Evolutionary conservation across 2,888 invertebrate species (phyloP), one percentile per base, ranked within the genome.

Genomic region (Drosophila eohydei): DNA sequence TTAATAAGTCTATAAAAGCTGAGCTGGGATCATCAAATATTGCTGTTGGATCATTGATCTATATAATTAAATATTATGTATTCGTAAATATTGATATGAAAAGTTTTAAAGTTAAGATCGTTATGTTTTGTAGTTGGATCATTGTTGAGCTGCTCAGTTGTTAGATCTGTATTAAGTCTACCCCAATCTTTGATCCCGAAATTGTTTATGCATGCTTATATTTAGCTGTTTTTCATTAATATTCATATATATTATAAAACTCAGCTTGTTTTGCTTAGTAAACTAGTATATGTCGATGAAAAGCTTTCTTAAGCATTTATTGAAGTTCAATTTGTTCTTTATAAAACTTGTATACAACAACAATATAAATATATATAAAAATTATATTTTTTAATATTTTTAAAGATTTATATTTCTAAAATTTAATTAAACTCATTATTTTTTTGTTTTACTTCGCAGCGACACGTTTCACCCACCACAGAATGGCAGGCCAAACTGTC

Each of bases 401-500:
- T 21, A 21, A 1, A 21, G 21, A 21, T 21, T 16, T 5, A 2
- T 32, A 16, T 50, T n/a, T 16, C 6, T 0, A 11, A 32, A n/a
- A 4, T 4, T 21, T 34, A 12, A 12, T 46, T 30, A 46, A 46
- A 6, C 28, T 40, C 6, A 2, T n/a, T 26, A 44, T 32, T 26
- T 57, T 32, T 4, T 60, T n/a, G 21, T 56, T n/a, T 50, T 52
- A 12, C 9, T 62, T 48, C 68, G 30, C 78, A 89, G 84, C 75
- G 76, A 78, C 72, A 71, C 77, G 78, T 74, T 77, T 75, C 69
- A 81, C 89, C 89, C 88, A 87, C 85, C 83, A 81, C 87, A 90
- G 85, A 80, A 86, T 89, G 88, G 89, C 91, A 84, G 90, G 89
- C 88, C 89, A 84, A 89, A 84, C 87, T 90, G 90, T 88, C 88